Conservation (phyloP, 1,140 invertebrate species). For the Drosophila hydei region DNA sequence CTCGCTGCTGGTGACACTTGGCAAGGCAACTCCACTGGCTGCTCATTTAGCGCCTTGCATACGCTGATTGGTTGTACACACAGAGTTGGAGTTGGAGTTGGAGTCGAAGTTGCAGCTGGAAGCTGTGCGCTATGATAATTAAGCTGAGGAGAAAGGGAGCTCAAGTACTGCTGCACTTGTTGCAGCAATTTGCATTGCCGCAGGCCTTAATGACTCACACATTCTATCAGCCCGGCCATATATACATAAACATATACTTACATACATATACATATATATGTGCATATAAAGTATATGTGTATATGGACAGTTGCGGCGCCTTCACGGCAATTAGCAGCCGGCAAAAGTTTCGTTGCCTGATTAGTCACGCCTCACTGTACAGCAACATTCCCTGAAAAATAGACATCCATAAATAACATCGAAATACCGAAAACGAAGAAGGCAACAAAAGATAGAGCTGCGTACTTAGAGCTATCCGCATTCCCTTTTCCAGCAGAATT, state of each 20-base stretch:
- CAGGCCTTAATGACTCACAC: conserved; percentile 41
- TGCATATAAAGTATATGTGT: conserved; percentile 3
- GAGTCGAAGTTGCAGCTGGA: conserved; percentile 13
- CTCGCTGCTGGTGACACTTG: conserved; percentile 47
- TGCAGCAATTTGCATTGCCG: conserved; percentile 73
- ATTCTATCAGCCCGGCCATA: neutral
- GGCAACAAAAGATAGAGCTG: conserved; percentile 10
- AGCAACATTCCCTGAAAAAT: conserved; percentile 63
- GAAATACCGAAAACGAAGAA: conserved; percentile 24
- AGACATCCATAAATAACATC: conserved; percentile 73
- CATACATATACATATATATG: conserved; percentile 8
- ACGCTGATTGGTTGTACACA: conserved; percentile 78
- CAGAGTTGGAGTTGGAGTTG: conserved; percentile 33
- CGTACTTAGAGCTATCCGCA: conserved; percentile 13
- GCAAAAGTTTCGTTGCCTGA: conserved; percentile 63
- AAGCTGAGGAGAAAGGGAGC: conserved; percentile 51
- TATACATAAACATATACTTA: neutral
- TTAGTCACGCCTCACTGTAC: conserved; percentile 75
- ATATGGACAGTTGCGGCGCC: conserved; percentile 52
- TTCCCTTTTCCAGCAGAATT: conserved; percentile 32
- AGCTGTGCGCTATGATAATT: conserved; percentile 74
- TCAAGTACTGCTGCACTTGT: conserved; percentile 62
- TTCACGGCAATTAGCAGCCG: conserved; percentile 77
- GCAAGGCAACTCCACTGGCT: conserved; percentile 21
- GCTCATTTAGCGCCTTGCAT: conserved; percentile 71